Base-by-base conservation (phyloP, 2,888 invertebrate species). In the Synergus itoensis region DNA sequence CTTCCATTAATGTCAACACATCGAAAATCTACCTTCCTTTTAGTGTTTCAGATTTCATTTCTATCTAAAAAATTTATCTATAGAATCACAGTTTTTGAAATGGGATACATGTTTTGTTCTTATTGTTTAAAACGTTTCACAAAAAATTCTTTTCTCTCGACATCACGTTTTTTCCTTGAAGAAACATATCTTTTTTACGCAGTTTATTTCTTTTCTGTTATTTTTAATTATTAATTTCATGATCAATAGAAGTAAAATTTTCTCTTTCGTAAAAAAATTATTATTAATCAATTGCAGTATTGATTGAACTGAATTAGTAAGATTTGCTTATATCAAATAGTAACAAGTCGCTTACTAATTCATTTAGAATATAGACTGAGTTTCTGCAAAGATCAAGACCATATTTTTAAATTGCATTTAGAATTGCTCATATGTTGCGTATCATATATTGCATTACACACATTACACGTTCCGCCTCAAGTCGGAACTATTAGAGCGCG, bases 401-500 rank as follows among this genome's bases (percentile, higher is more conserved):
- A 73, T 53, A 53, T 73, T 57, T 40, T 9, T 40, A 28, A 36
- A 73, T 53, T 53, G n/a, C 53, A 18, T 53, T 57, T 1, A 40
- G 2, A 48, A 40, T 73, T 57, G 53, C 73, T 73, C 16, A 36
- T 53, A 73, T 36, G 40, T 57, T 73, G 40, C 53, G 53, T 57
- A 53, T 73, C 40, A 73, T 73, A 53, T 43, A 43, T 65, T 65
- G 40, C 64, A 64, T 65, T 41, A 41, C 18, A 65, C 18, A n/a
- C 48, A 16, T 73, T 73, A 53, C 11, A 36, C 53, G 53, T 36
- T 73, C 11, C 53, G 36, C 48, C 53, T 73, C 36, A 53, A 53
- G 9, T 53, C 21, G 14, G 12, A 73, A 73, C 73, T 73, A 73
- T 73, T 57, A 53, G 73, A 73, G 53, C 73, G 53, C 53, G 48